Percentiles rank a stretch among this genome's conserved stretches.
phyloP scores from a whole-genome alignment of 2,113 vertebrate genomes.

The Cochlearius cochlearius region DNA sequence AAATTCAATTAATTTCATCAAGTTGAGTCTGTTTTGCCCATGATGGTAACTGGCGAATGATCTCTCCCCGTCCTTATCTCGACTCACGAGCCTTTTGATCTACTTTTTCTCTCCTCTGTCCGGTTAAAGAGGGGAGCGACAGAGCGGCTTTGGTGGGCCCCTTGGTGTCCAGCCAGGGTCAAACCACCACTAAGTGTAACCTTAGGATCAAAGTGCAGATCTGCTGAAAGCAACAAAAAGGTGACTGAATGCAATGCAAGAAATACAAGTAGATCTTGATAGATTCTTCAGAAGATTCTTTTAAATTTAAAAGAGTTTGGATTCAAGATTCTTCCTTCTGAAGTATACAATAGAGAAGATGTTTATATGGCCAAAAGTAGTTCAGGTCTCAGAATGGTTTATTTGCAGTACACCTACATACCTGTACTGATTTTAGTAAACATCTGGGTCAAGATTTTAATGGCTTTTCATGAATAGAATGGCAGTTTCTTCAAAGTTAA shows the following conservation, averaged over 20 bases:
- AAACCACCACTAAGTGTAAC: too few relatives aligned
- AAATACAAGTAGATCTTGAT: not conserved
- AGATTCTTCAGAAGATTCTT: not conserved
- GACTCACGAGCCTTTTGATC: too few relatives aligned
- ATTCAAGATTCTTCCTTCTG: not conserved
- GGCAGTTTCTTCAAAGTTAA: not conserved
- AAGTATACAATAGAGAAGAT: not conserved
- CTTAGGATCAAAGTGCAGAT: not conserved
- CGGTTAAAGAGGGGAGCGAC: too few relatives aligned
- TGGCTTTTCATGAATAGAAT: not conserved
- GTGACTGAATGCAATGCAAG: not conserved
- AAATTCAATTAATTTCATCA: too few relatives aligned
- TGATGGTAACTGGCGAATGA: too few relatives aligned
- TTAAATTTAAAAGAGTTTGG: not conserved
- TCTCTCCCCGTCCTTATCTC: too few relatives aligned
- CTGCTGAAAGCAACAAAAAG: not conserved
- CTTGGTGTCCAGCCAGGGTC: too few relatives aligned
- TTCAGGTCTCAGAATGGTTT: not conserved
- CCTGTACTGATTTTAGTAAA: not conserved
- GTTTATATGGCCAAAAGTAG: not conserved
- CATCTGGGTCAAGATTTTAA: not conserved
- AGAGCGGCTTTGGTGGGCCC: too few relatives aligned
- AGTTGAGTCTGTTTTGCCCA: too few relatives aligned
- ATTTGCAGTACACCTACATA: rapidly evolving
- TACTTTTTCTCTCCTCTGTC: too few relatives aligned